Base-by-base conservation (phyloP, 1,140 invertebrate species). In the Rhyacophila brunnea region DNA sequence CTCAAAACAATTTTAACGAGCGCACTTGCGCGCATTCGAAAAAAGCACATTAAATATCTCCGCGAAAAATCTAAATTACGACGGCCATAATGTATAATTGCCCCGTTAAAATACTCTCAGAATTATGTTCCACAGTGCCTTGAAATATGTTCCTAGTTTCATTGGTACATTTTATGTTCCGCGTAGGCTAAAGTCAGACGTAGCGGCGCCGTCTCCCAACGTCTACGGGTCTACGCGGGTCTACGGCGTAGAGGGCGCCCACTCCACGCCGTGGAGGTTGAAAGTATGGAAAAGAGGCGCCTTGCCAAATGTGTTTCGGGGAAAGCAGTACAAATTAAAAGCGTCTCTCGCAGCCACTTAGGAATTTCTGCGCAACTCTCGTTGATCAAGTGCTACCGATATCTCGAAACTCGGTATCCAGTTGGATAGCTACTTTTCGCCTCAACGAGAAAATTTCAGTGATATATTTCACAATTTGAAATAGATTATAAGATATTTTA, bases 311-410 rank as follows among this genome's bases (percentile, higher is more conserved):
- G 47, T 34, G 47, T 20, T 50, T 50, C 47, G 13, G 11, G 17
- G 47, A 50, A 32, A 50, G 17, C 28, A 13, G 19, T 32, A 50
- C 47, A 50, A 50, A 50, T 50, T 50, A 50, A 50, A 50, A 50
- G 35, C 17, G 23, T 28, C 23, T 28, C 23, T 28, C 23, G 23
- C 23, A 28, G 23, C 23, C 23, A 28, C 23, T 28, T 28, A 28
- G 9, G 23, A 28, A 28, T 28, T 28, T 28, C 23, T 28, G 23
- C 23, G 23, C 23, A 28, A 28, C 23, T 28, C 23, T 28, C 23
- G 23, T 3, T 28, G 23, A 28, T 28, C 23, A 28, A 28, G 23
- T 28, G 23, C 23, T 28, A 3, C 23, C 23, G 23, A 28, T 28
- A 28, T 28, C 23, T 28, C 23, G 23, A 28, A 28, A 28, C 23